These are phyloP conservation scores for Zophobas atratus DNA, from an alignment of 1,140 invertebrate genomes.

Conservation along the genomic window DNA sequence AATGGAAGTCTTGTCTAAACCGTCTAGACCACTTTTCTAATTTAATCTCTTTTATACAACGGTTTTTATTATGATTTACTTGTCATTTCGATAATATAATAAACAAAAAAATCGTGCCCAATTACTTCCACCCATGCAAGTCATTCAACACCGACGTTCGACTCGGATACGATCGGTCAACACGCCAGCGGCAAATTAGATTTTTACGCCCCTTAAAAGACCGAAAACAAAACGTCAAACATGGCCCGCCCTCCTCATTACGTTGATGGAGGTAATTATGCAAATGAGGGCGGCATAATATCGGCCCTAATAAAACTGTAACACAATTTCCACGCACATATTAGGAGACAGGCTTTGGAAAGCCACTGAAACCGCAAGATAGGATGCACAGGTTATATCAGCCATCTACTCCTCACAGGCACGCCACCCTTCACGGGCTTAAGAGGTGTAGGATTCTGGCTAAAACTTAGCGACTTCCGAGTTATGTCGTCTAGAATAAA, in stretches of 20 bases:
- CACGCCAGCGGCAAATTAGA: conserved; percentile 14
- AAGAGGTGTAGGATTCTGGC: conserved; percentile 28
- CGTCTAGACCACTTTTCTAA: too few relatives aligned
- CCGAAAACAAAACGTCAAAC: neutral
- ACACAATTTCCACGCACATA: conserved; percentile 24
- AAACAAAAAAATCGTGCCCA: too few relatives aligned
- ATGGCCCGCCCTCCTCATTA: neutral
- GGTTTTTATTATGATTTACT: too few relatives aligned
- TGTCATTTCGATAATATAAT: too few relatives aligned
- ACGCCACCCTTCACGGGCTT: conserved; percentile 17
- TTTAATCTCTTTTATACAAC: too few relatives aligned
- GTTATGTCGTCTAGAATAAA: conserved; percentile 35
- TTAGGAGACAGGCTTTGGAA: conserved; percentile 30
- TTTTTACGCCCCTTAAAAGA: neutral
- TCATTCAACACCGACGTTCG: neutral
- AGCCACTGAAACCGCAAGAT: conserved; percentile 40
- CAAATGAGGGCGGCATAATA: conserved; percentile 12
- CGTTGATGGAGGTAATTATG: conserved; percentile 12
- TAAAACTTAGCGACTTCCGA: conserved; percentile 22
- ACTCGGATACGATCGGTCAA: conserved; percentile 20
- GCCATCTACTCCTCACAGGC: conserved; percentile 16
- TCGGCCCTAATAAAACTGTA: conserved; percentile 15
- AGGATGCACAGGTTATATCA: conserved; percentile 36
- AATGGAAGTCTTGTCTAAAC: too few relatives aligned
- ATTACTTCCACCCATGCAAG: too few relatives aligned